Base-by-base conservation (phyloP, 2,113 vertebrate species). In the Petromus typicus region DNA sequence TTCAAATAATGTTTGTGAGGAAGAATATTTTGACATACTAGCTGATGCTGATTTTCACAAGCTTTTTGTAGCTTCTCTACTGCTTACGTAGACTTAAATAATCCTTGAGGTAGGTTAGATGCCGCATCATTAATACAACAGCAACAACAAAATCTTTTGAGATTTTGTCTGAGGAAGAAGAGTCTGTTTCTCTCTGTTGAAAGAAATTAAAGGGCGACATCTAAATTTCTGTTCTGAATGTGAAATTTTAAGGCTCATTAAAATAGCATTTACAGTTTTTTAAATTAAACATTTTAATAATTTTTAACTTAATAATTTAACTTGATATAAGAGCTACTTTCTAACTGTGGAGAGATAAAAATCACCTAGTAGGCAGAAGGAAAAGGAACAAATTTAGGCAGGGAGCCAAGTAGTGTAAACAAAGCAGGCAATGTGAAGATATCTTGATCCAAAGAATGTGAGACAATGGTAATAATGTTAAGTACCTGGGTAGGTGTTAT, bases 181-280 rank as follows among this genome's bases (percentile, higher is more conserved):
- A 90, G 43, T 56, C 6, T 40, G 82, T 82, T 81, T 73, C 79
- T 89, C 22, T 51, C 17, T 54, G 23, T 64, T 34, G 32, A 63
- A 43, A 88, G 1, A 89, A 43, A 48, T 32, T 93, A 92, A 83
- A 89, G 34, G 83, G 2, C 83, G n/a, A 93, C 45, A 59, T 86
- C 18, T 71, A 86, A 69, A 82, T 82, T 69, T 95, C 27, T 56
- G 16, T 57, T 83, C 4, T 14, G 69, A 79, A 57, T 87, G 37
- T 89, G 69, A 59, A 84, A 79, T 71, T 10, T 34, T 85, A 75
- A 82, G 37, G 12, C 10, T 71, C 76, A 40, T 57, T 85, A 85
- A 88, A 87, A 17, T 2, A 78, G 40, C 86, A 78, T 23, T 1
- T 94, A 45, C 7, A 40, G 25, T 89, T 92, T 86, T 67, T n/a